Base-by-base conservation (phyloP, 2,888 invertebrate genomes). In the Tribolium freemani region DNA sequence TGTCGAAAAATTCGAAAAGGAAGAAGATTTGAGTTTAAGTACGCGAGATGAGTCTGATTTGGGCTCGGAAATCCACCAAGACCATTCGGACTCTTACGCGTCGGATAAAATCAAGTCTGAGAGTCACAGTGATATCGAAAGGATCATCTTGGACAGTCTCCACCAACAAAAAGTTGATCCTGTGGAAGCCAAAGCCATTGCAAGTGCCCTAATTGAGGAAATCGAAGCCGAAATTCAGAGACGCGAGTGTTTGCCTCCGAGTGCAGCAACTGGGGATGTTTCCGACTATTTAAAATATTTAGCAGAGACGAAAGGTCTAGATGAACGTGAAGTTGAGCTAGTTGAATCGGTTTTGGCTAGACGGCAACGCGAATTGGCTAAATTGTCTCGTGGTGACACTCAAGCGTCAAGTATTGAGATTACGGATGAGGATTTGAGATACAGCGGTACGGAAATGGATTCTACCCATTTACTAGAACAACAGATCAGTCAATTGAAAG, bases 381-480 rank as follows among this genome's bases (percentile, higher is more conserved):
- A 84, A 77, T 80, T 88, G 38, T 81, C 85, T 5, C 81, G 88
- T 66, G 86, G 85, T 44, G 88, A 88, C 73, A 88, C 88, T 21
- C 87, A 87, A 82, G 87, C 88, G 5, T 88, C 89, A 0, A 89
- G 89, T 75, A 87, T 89, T 83, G 89, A 90, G 84, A 88, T 88
- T 66, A 90, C 89, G 9, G 90, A 90, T 77, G 93, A 93, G 88
- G 93, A 93, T 82, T 89, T 93, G 77, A 89, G 90, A 79, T 92
- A 91, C 82, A 93, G 92, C 82, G 92, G 92, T 66, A 89, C 90
- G 73, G 92, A 92, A 81, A 89, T 90, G 74, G 92, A 92, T 84
- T 88, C 90, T 77, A 91, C 91, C 73, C 80, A 85, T 73, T 81
- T 86, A 50, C 76, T 87, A 26, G 82, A 87, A 82, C 84, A 86